Base-by-base conservation (phyloP, 2,797 vertebrate genomes). In the Scolopax rusticola region DNA sequence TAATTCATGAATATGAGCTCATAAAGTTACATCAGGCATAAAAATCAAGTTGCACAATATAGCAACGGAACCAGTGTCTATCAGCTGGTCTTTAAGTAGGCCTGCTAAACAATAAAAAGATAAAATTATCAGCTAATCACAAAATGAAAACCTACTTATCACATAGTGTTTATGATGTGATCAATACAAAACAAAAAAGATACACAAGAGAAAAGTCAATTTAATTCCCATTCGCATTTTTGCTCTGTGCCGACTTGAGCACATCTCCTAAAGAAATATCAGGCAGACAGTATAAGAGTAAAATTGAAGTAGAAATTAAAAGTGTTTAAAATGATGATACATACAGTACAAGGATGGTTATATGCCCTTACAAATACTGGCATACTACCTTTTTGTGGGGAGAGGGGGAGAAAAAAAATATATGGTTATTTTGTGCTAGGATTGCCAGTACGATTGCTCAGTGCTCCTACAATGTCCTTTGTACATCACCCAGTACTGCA, bases 401-500 rank as follows among this genome's bases (percentile, higher is more conserved):
- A 69, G 9, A 43, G 15, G 41, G 41, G 28, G 8, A 5, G 18
- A 47, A 47, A 21, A 45, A 21, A 47, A 15, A 20, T 74, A 84
- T 90, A n/a, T 4, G 30, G 17, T 43, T 83, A 30, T 83, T 90
- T 90, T 84, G 71, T 78, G 75, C 64, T 24, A 57, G 65, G 59
- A 93, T 92, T 24, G 45, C 47, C 84, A 71, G 65, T 61, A 21
- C 2, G 28, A 45, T 36, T 54, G 61, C 78, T 96, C 90, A 65
- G 68, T 19, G 65, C 84, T 91, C 5, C 1, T 64, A 90, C 90
- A 92, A 90, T 73, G 82, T 96, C 96, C 96, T 97, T 84, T 92
- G 93, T 90, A 90, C 80, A 90, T 91, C 94, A 45, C 56, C 68
- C 57, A 92, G 81, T 73, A 32, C 96, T 91, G 96, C 96, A 94